Percentiles rank a stretch among this genome's conserved stretches.
Evolutionary conservation across 2,113 vertebrate genomes (phyloP).

Genomic region (Tympanuchus pallidicinctus): DNA sequence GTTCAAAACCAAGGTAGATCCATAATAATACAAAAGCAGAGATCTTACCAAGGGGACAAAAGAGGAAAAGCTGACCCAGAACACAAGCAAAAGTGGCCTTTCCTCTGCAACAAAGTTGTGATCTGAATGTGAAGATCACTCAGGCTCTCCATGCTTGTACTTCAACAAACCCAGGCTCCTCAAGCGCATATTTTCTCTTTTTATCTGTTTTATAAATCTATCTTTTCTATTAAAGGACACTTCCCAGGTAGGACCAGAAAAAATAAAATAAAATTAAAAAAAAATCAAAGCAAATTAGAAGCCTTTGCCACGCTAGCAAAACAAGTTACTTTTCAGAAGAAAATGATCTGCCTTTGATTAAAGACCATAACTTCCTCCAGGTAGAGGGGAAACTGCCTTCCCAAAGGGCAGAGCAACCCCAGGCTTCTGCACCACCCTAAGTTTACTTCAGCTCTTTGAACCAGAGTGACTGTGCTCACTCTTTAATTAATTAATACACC

Average conservation of each 20-base stretch:
- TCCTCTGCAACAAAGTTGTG: constrained; percentile 66
- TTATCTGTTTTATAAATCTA: constrained; percentile 3
- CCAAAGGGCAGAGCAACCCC: neutral
- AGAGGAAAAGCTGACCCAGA: constrained; percentile 50
- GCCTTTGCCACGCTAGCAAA: constrained; percentile 19
- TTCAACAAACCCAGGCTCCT: constrained; percentile 29
- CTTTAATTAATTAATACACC: constrained; percentile 11
- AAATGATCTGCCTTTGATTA: constrained; percentile 24
- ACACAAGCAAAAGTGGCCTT: constrained; percentile 60
- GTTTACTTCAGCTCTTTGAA: constrained; percentile 18
- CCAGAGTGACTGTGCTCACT: neutral
- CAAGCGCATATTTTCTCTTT: constrained; percentile 27
- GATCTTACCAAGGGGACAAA: constrained; percentile 54
- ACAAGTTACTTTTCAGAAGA: constrained; percentile 28
- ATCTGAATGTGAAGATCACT: constrained; percentile 63
- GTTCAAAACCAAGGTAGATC: constrained; percentile 67
- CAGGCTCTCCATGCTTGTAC: constrained; percentile 44
- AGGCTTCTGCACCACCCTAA: neutral
- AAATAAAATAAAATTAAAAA: neutral
- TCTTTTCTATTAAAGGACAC: constrained; percentile 25
- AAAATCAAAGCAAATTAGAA: constrained; percentile 55
- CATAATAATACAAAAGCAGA: constrained; percentile 70
- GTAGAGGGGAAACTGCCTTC: constrained; percentile 27
- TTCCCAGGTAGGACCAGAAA: neutral
- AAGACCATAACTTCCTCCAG: constrained; percentile 32